phyloP scores from a whole-genome alignment of 2,888 invertebrate species.

The Ferdinandea cuprea region DNA sequence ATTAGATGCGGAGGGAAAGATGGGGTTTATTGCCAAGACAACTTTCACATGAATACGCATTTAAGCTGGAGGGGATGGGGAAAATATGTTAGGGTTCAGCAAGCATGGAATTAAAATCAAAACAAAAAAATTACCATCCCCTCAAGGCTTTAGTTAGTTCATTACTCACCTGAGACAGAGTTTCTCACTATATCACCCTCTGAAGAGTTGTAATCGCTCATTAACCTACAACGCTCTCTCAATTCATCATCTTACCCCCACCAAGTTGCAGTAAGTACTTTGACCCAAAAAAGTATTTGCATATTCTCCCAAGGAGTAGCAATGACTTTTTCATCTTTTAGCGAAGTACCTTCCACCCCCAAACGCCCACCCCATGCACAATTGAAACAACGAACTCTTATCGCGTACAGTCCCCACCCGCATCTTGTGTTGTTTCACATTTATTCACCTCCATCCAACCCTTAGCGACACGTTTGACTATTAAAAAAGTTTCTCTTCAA shows the following conservation, averaged over 20 bases:
- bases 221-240: background rate
- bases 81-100: no score
- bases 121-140: no score
- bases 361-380: background rate
- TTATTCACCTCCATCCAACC: background rate
- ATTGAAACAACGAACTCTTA: constrained; percentile 39
- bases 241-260: constrained; percentile 14
- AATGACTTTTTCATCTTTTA: no score
- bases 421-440: background rate
- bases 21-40: no score
- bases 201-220: constrained; percentile 6
- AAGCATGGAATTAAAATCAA: no score
- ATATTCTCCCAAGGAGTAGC: constrained; percentile 11
- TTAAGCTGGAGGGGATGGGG: no score
- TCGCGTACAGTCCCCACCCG: background rate
- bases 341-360: background rate
- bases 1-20: no score
- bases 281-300: constrained; percentile 19
- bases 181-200: background rate
- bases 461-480: background rate
- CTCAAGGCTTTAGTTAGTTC: no score
- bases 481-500: constrained; percentile 25
- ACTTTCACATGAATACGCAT: no score
- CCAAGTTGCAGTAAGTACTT: background rate
- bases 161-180: background rate